Evolutionary conservation across 2,888 invertebrate species (phyloP), one percentile per base, ranked within the genome.

Genomic region (Notodonta ziczac): DNA sequence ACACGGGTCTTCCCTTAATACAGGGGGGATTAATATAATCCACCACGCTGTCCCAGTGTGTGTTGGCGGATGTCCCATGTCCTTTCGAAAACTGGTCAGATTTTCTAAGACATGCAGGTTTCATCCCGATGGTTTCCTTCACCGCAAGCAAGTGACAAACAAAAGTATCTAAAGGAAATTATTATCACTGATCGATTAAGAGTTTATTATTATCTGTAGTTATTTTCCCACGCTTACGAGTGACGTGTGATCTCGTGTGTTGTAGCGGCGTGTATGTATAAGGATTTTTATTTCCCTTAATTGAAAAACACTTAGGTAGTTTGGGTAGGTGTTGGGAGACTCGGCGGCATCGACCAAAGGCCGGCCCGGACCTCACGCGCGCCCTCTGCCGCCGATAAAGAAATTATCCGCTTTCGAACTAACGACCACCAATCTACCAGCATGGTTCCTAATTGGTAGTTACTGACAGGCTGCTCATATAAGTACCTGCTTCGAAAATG

Each of bases 371-470:
- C 89, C 88, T 84, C 89, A 88, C 89, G 82, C 87, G 83, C 83
- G 82, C 81, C 81, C 76, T 75, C 75, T 74, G 67, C 70, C 68
- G 62, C 67, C 77, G 88, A 89, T 90, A 87, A 88, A 89, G 89
- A 89, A 89, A 89, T 90, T 88, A 89, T 85, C 86, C 81, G 77
- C 83, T 85, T 85, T 82, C 81, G 74, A 76, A 78, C 85, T 87
- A 88, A 89, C 87, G 87, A 89, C 84, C 81, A 74, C 78, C 80
- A 78, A 78, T 78, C 68, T 63, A 68, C 62, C 70, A 69, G 72
- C 75, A 78, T 72, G 76, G 70, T 68, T 73, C 74, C 82, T 86
- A 86, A 86, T 86, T 86, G 84, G 85, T 74, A 79, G 76, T 79
- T 81, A 81, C 79, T 77, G 62, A 54, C 62, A 59, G 60, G 59